Conservation (phyloP, 2,888 invertebrate species). For the Atherix ibis region DNA sequence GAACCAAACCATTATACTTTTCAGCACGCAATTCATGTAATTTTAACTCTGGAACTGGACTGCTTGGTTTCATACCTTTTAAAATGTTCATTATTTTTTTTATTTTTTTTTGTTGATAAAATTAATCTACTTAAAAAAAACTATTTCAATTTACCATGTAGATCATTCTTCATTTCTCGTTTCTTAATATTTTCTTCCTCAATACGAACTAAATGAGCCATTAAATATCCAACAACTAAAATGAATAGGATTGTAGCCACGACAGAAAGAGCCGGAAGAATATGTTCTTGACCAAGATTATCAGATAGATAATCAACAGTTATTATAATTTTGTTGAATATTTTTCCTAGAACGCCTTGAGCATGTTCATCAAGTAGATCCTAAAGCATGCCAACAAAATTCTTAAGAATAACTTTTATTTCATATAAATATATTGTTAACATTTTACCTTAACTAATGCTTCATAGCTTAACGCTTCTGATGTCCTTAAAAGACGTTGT, state of each 20-base stretch:
- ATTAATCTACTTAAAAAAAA: too few relatives aligned
- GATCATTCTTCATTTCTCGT: constrained; percentile 18
- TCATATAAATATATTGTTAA: background rate
- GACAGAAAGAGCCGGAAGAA: constrained; percentile 63
- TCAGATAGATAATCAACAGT: constrained; percentile 55
- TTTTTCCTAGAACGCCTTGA: constrained; percentile 51
- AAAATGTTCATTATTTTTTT: constrained; percentile 5
- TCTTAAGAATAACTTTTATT: background rate
- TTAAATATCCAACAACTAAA: constrained; percentile 63
- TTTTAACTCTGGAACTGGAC: constrained; percentile 45
- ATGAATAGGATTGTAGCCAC: constrained; percentile 64
- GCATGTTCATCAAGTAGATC: constrained; percentile 68
- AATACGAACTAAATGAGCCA: constrained; percentile 58
- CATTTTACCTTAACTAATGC: constrained; percentile 58
- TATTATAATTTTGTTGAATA: constrained; percentile 46
- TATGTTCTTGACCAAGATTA: constrained; percentile 58
- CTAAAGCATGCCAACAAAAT: constrained; percentile 24
- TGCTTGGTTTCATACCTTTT: constrained; percentile 11
- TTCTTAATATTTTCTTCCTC: constrained; percentile 30
- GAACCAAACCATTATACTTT: constrained; percentile 87
- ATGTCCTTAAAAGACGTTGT: constrained; percentile 50
- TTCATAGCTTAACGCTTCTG: constrained; percentile 61
- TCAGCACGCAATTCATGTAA: constrained; percentile 87
- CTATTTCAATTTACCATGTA: too few relatives aligned
- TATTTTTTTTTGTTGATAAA: constrained; percentile 3